Base-by-base conservation (phyloP, 2,888 invertebrate species). In the Habrosyne pyritoides region DNA sequence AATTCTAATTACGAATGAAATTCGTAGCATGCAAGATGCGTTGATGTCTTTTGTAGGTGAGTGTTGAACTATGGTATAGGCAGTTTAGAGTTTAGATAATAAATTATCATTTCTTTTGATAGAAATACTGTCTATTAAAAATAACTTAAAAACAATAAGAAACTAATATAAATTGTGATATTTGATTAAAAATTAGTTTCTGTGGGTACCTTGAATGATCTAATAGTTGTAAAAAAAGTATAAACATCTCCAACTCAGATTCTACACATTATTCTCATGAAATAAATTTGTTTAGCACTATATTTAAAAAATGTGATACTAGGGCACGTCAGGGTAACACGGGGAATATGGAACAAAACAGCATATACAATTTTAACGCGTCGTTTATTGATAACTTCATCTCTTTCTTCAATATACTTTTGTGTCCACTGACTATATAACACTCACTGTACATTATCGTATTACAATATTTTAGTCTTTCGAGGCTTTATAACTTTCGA, bases 361-460 rank as follows among this genome's bases (percentile, higher is more conserved):
- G 80, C 86, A 84, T 63, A 69, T 86, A 85, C 84, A 86, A 86
- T 89, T 89, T 91, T 88, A 91, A 90, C 90, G 86, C 86, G 86
- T 89, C 85, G 86, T 91, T 91, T 91, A 91, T 90, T 91, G 83
- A 91, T 91, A 92, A 92, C 91, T 91, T 91, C 87, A 89, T 89
- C 80, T 89, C 84, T 82, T 83, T 87, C 80, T 86, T 89, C 89
- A 88, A 91, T 93, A 93, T 92, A 92, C 79, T 86, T 91, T 91
- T 91, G 91, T 91, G 91, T 91, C 91, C 92, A 93, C 90, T 92
- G 93, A 92, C 91, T 93, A 93, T 90, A 89, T 91, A 92, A 93
- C 92, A 93, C 91, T 91, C 92, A 92, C 93, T 93, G 92, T 91
- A 91, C 92, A 92, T 87, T 89, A 89, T 90, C 80, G 90, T 91